Evolutionary conservation across 2,113 vertebrate genomes (phyloP).

Genomic region (Hippocampus guttulatus): DNA sequence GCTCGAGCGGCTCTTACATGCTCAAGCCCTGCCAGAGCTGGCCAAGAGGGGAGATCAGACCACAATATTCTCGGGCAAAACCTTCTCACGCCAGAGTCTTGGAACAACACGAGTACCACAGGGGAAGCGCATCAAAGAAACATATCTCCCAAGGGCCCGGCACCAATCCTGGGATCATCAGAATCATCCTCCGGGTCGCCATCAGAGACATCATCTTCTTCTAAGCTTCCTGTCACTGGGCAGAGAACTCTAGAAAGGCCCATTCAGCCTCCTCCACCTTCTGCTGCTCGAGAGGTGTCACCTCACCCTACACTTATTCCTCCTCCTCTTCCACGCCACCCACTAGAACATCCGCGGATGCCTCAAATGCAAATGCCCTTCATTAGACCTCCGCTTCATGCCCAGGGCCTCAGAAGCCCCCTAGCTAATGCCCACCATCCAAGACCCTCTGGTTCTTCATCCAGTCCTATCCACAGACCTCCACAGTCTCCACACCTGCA

Average conservation of each 20-base stretch:
- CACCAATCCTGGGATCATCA: conserved; percentile 72
- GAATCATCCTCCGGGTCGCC: conserved; percentile 80
- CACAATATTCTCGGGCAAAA: conserved; percentile 75
- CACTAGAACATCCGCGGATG: conserved; percentile 51
- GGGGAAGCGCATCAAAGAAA: conserved; percentile 83
- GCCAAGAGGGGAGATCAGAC: conserved; percentile 83
- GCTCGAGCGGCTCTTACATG: conserved; percentile 92
- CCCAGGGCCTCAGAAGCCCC: conserved; percentile 86
- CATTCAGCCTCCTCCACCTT: conserved; percentile 62
- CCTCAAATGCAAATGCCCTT: conserved; percentile 82
- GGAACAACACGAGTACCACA: conserved; percentile 78
- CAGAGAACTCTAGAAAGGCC: conserved; percentile 82
- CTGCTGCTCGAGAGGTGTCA: conserved; percentile 28
- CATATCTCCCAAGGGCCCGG: conserved; percentile 75
- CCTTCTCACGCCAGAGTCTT: conserved; percentile 95
- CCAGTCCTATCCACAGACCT: conserved; percentile 89
- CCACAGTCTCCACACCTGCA: conserved; percentile 88
- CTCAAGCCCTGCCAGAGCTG: conserved; percentile 83
- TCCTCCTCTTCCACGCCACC: conserved; percentile 61
- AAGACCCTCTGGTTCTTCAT: conserved; percentile 79
- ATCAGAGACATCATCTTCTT: conserved; percentile 81
- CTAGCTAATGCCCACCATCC: conserved; percentile 70
- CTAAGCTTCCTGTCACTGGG: conserved; percentile 81
- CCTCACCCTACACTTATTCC: conserved; percentile 50
- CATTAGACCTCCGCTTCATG: conserved; percentile 83